These are phyloP conservation scores for Eumerus sabulonum DNA, from an alignment of 2,888 invertebrate genomes.

Conservation along the genomic window DNA sequence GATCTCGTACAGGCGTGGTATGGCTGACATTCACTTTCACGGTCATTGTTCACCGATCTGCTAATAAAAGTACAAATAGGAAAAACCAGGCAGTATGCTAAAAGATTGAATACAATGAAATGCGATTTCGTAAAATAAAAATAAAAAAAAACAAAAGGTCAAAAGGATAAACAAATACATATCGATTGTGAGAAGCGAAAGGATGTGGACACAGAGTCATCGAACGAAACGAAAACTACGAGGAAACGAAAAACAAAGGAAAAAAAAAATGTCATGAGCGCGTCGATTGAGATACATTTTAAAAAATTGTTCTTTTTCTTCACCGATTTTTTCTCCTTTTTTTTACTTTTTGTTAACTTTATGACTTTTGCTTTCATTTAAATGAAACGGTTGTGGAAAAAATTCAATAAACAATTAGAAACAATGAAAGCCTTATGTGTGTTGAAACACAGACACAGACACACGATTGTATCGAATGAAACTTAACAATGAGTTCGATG, in stretches of 20 bases:
- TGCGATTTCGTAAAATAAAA: too few relatives aligned
- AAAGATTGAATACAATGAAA: too few relatives aligned
- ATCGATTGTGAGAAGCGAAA: constrained; percentile 53
- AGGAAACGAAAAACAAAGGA: constrained; percentile 10
- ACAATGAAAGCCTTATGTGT: constrained; percentile 59
- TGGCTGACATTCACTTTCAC: too few relatives aligned
- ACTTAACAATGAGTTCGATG: constrained; percentile 37
- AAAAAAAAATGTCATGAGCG: constrained; percentile 13
- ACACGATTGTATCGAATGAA: constrained; percentile 21
- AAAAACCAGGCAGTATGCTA: too few relatives aligned
- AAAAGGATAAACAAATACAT: too few relatives aligned
- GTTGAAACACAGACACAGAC: constrained; percentile 43
- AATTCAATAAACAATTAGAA: constrained; percentile 34
- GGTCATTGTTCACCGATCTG: too few relatives aligned
- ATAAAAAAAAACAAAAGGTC: too few relatives aligned
- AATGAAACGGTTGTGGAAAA: neutral
- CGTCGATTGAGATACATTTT: constrained; percentile 4
- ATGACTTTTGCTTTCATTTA: too few relatives aligned
- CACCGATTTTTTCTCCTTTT: constrained; percentile 22
- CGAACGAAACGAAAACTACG: constrained; percentile 15
- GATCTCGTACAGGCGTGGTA: too few relatives aligned
- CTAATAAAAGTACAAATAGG: too few relatives aligned
- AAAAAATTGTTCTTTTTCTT: too few relatives aligned
- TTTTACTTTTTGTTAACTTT: constrained; percentile 17
- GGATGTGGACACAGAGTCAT: constrained; percentile 34